Evolutionary conservation across 1,140 invertebrate species (phyloP).

Genomic region (Drosophila rhopaloa): DNA sequence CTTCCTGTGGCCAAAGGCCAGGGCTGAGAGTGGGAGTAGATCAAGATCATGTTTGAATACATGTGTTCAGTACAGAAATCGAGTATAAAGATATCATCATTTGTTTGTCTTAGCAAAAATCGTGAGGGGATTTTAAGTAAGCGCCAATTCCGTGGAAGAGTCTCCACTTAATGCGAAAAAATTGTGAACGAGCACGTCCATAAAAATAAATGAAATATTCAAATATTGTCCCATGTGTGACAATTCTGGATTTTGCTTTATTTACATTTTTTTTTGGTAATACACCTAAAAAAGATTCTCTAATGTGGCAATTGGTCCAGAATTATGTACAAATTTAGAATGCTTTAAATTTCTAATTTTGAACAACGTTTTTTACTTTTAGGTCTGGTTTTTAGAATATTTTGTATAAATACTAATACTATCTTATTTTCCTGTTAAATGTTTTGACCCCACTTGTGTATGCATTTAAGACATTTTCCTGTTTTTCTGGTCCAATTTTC

Average conservation of each 20-base stretch:
- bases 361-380: too few species aligned
- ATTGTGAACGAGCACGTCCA: constrained; percentile 21
- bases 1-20: constrained; percentile 48
- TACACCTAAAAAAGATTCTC: too few species aligned
- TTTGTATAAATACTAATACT: neutral
- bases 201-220: constrained; percentile 16
- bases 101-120: constrained; percentile 7
- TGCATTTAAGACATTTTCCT: constrained; percentile 11
- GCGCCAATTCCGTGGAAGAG: constrained; percentile 30
- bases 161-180: constrained; percentile 5
- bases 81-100: constrained; percentile 2
- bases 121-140: constrained; percentile 4
- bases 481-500: constrained; percentile 45
- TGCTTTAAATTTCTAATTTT: neutral
- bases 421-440: constrained; percentile 4
- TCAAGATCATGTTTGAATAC: constrained; percentile 55
- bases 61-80: constrained; percentile 1
- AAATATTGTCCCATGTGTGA: constrained; percentile 29
- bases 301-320: too few species aligned
- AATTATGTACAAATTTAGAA: neutral
- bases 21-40: constrained; percentile 55
- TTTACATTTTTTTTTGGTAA: neutral
- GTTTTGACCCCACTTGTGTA: constrained; percentile 1
- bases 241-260: neutral
- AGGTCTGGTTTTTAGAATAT: too few species aligned